Conservation (phyloP, 2,888 invertebrate species). For the Pegoplata infirma region DNA sequence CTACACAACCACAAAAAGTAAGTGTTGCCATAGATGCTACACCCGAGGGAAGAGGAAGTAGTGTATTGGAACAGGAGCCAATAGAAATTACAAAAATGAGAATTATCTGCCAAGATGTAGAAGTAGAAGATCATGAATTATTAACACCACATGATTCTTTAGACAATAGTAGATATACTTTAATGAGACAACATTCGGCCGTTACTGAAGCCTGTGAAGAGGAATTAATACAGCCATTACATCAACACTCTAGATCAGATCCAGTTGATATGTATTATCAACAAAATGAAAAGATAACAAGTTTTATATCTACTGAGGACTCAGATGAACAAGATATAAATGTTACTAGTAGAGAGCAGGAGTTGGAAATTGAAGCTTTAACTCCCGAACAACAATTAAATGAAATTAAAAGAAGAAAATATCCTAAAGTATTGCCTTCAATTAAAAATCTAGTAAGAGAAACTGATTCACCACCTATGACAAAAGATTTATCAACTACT, state of each 20-base stretch:
- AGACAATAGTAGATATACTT: slow-evolving; percentile 75
- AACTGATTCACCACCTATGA: slow-evolving; percentile 66
- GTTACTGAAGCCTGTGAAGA: slow-evolving; percentile 69
- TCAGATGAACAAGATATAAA: slow-evolving; percentile 81
- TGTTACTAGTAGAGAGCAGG: slow-evolving; percentile 85
- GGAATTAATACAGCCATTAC: slow-evolving; percentile 73
- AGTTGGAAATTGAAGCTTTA: slow-evolving; percentile 72
- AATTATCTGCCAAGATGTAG: slow-evolving; percentile 77
- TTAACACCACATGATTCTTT: slow-evolving; percentile 74
- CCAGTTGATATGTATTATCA: slow-evolving; percentile 81
- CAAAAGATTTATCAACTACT: slow-evolving; percentile 65
- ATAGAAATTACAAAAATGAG: slow-evolving; percentile 83
- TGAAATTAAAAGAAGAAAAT: slow-evolving; percentile 87
- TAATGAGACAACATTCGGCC: slow-evolving; percentile 71
- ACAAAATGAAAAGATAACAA: slow-evolving; percentile 78
- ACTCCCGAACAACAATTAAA: slow-evolving; percentile 85
- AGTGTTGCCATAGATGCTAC: slow-evolving; percentile 90
- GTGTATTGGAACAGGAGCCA: slow-evolving; percentile 86
- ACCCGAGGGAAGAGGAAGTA: slow-evolving; percentile 85
- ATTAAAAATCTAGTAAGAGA: slow-evolving; percentile 31
- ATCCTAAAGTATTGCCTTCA: slow-evolving; percentile 91
- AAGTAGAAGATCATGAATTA: slow-evolving; percentile 74
- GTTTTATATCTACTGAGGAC: slow-evolving; percentile 70
- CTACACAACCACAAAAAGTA: slow-evolving; percentile 82
- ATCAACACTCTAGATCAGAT: slow-evolving; percentile 84